A percentile compares a stretch with the other conserved stretches of the same genome.
These are phyloP conservation scores for Lepidochrysops patricia DNA, from an alignment of 2,888 invertebrate genomes.

Conservation along the genomic window DNA sequence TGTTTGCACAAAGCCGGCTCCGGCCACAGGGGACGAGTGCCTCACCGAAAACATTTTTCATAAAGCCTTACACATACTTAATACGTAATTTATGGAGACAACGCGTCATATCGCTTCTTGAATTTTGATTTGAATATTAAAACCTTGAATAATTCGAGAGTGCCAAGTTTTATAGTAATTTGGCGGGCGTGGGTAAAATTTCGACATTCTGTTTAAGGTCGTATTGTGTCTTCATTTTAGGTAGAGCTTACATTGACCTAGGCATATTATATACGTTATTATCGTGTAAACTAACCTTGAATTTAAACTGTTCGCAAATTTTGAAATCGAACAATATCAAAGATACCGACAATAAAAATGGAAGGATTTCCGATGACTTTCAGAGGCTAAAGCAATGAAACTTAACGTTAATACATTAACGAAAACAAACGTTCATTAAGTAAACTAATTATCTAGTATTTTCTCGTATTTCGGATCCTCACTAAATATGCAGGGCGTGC, in stretches of 20 bases:
- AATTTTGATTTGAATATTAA: slow-evolving; percentile 62
- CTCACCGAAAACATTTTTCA: slow-evolving; percentile 64
- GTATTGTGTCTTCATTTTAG: too few relatives aligned
- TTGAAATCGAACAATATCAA: too few relatives aligned
- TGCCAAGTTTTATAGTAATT: not conserved
- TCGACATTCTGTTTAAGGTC: too few relatives aligned
- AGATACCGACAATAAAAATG: too few relatives aligned
- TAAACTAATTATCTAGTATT: slow-evolving; percentile 9
- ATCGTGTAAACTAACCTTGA: too few relatives aligned
- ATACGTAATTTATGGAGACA: slow-evolving; percentile 70
- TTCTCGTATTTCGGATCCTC: slow-evolving; percentile 32
- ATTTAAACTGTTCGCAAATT: too few relatives aligned
- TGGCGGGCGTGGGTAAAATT: not conserved
- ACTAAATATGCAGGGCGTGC: slow-evolving; percentile 50
- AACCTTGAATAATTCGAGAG: slow-evolving; percentile 15
- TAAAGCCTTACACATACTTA: slow-evolving; percentile 63
- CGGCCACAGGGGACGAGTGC: slow-evolving; percentile 32
- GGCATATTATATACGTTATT: too few relatives aligned
- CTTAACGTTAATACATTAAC: not conserved
- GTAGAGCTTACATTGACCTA: too few relatives aligned
- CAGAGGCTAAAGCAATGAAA: too few relatives aligned
- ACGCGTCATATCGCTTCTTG: slow-evolving; percentile 48
- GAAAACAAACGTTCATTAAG: not conserved
- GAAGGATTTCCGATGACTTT: too few relatives aligned
- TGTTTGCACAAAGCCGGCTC: slow-evolving; percentile 43